Evolutionary conservation across 1,140 invertebrate genomes (phyloP).

Genomic region (Tetranychus cinnabarinus): DNA sequence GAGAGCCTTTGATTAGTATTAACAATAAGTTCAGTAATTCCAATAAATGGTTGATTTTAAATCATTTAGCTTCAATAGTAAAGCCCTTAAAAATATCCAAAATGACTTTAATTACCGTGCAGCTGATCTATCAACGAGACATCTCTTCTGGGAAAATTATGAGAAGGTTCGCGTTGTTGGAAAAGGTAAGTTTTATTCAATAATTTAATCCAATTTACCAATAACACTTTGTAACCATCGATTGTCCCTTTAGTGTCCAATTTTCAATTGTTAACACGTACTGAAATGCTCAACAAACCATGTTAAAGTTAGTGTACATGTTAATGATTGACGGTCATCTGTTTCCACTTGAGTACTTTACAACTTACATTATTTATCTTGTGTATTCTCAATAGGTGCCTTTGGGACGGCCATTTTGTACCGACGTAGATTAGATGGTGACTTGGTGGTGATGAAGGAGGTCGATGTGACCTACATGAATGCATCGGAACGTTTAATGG

Average conservation of each 20-base stretch:
- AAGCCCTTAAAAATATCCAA: not conserved
- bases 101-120: not conserved
- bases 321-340: too few relatives aligned
- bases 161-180: conserved; percentile 35
- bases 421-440: conserved; percentile 34
- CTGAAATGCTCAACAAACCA: too few relatives aligned
- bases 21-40: too few relatives aligned
- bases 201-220: not conserved
- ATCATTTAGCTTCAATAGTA: not conserved
- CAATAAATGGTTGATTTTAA: not conserved
- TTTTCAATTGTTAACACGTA: too few relatives aligned
- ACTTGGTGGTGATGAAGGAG: conserved; percentile 46
- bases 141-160: conserved; percentile 19
- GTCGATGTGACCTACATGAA: conserved; percentile 47
- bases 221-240: not conserved
- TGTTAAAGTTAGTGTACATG: too few relatives aligned
- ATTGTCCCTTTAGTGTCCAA: not conserved
- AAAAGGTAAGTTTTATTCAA: conserved; percentile 22
- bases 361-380: not conserved
- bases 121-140: not conserved
- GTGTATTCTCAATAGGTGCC: conserved; percentile 27
- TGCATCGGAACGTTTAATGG: conserved; percentile 36
- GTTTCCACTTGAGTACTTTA: too few relatives aligned
- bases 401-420: conserved; percentile 50
- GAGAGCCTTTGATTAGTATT: too few relatives aligned